phyloP scores from a whole-genome alignment of 2,797 vertebrate species.

The Squalus acanthias region DNA sequence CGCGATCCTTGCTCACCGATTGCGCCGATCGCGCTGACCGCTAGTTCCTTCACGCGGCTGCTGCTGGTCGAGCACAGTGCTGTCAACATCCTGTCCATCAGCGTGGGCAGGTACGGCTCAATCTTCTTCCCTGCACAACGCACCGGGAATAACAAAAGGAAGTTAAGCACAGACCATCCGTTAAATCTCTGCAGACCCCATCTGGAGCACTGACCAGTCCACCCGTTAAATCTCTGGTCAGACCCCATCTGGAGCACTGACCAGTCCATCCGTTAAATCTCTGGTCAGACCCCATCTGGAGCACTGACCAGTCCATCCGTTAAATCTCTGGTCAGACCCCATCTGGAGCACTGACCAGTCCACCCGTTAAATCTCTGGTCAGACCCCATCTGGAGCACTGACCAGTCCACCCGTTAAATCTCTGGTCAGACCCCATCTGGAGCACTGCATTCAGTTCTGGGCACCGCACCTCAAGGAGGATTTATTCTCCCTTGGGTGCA shows the following conservation, averaged over 20 bases:
- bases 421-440: background rate
- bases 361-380: too few species aligned
- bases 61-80: slow-evolving; percentile 61
- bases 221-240: too few species aligned
- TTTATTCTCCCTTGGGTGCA: too few species aligned
- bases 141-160: background rate
- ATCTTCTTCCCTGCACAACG: slow-evolving; percentile 65
- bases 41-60: slow-evolving; percentile 73
- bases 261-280: too few species aligned
- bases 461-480: too few species aligned
- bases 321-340: background rate
- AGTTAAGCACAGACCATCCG: background rate
- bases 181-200: background rate
- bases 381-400: too few species aligned
- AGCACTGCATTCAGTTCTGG: too few species aligned
- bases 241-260: too few species aligned
- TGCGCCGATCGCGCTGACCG: slow-evolving; percentile 76
- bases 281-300: too few species aligned
- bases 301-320: too few species aligned
- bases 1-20: slow-evolving; percentile 62
- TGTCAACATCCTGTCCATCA: slow-evolving; percentile 79
- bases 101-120: slow-evolving; percentile 71
- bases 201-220: too few species aligned
- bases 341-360: background rate
- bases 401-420: too few species aligned